Base-by-base conservation (phyloP, 1,140 invertebrate genomes). In the Camponotus floridanus region DNA sequence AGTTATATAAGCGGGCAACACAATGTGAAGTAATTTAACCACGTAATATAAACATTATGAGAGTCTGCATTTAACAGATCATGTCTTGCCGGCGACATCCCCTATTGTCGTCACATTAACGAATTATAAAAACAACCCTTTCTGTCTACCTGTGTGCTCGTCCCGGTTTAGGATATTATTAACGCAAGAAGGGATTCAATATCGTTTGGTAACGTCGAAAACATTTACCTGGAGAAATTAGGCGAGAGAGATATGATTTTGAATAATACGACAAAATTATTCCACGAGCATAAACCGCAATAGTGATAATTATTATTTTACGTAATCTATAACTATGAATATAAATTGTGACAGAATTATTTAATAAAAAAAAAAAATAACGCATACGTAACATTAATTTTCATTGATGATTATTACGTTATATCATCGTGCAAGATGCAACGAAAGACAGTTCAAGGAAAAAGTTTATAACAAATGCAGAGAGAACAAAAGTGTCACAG, bases 1-100 rank as follows among this genome's bases (percentile, higher is more conserved):
- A 7, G 64, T 90, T 90, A 89, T 45, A 13, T 88, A 91, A 88
- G 39, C 70, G 36, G 76, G 87, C 76, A 90, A 90, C 81, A 87
- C 36, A 73, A 68, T 45, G 85, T 91, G 76, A 81, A 90, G 89
- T 88, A 90, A 91, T 91, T 91, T 90, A 90, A 91, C 83, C 88
- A 91, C 79, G 79, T 88, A 85, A 90, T 88, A 87, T 91, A 93
- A 93, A 92, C 79, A 76, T 89, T 87, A 91, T 91, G 86, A 80
- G 76, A 48, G 79, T 76, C 91, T 93, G 92, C 76, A 76, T 36
- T 71, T 93, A 92, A 93, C 92, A 90, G 89, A 92, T 92, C 87
- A 89, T 88, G 76, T 85, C 87, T 91, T 92, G 91, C 76, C 78
- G 45, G 48, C 88, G 92, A 92, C 91, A 87, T 91, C 86, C 87